Conservation (phyloP, 92 coral and sea anemone genomes). For the Meandrina meandrites region DNA sequence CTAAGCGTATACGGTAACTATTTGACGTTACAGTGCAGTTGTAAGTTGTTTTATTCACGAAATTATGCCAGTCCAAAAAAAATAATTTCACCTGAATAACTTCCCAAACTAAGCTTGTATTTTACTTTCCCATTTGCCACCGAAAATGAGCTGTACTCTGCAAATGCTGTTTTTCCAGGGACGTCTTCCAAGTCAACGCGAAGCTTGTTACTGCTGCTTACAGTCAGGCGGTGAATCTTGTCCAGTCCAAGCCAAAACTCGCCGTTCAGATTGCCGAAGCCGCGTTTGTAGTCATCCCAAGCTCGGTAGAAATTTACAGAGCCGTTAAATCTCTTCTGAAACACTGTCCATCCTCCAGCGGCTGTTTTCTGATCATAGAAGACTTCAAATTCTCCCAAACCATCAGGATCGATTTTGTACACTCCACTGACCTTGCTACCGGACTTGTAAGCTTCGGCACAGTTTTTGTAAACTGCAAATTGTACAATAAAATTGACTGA, state of each 20-base stretch:
- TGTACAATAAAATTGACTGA: not conserved
- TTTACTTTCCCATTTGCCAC: constrained; percentile 12
- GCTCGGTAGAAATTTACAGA: constrained; percentile 23
- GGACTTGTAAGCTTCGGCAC: constrained; percentile 8
- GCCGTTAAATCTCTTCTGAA: constrained; percentile 35
- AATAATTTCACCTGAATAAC: too few species aligned
- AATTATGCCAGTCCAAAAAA: too few species aligned
- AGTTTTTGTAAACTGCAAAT: constrained; percentile 4
- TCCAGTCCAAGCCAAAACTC: constrained; percentile 52
- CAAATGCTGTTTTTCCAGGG: constrained; percentile 10
- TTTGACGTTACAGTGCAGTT: too few species aligned
- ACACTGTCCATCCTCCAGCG: constrained; percentile 41
- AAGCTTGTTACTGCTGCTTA: constrained; percentile 11
- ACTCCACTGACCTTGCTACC: not conserved
- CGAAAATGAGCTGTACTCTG: constrained; percentile 40
- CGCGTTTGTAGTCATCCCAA: constrained; percentile 43
- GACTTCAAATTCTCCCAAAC: constrained; percentile 21
- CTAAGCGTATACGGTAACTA: too few species aligned
- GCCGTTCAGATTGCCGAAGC: constrained; percentile 40
- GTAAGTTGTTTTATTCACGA: too few species aligned
- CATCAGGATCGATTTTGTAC: constrained; percentile 20
- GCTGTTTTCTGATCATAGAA: constrained; percentile 7
- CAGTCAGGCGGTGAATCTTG: constrained; percentile 41
- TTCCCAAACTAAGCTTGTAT: too few species aligned
- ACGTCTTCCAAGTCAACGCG: constrained; percentile 26